Conservation (phyloP, 2,888 invertebrate genomes). For the Cynaeus angustus region DNA sequence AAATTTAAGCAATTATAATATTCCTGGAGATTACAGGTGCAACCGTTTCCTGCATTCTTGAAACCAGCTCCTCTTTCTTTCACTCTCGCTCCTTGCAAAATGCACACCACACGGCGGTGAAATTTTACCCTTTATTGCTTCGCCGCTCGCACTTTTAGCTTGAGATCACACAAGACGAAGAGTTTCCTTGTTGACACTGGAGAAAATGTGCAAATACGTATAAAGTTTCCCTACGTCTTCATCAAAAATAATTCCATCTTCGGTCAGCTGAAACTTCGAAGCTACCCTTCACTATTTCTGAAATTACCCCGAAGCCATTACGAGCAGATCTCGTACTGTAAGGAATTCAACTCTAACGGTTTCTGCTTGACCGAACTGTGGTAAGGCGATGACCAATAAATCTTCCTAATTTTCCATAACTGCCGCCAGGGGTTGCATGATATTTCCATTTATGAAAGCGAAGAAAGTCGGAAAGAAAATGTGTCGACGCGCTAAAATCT, state of each 20-base stretch:
- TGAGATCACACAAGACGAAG: slow-evolving; percentile 12
- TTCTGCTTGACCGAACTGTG: slow-evolving; percentile 63
- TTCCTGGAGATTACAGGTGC: slow-evolving; percentile 20
- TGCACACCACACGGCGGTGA: slow-evolving; percentile 24
- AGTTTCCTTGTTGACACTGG: slow-evolving; percentile 47
- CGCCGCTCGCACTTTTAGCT: slow-evolving; percentile 22
- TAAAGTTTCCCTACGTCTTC: slow-evolving; percentile 49
- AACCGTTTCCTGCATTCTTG: slow-evolving; percentile 5
- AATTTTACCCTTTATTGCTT: slow-evolving; percentile 40
- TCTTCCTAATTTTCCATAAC: slow-evolving; percentile 67
- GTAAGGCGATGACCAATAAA: slow-evolving; percentile 64
- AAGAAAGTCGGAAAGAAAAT: slow-evolving; percentile 33
- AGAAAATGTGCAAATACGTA: slow-evolving; percentile 51
- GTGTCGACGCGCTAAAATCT: slow-evolving; percentile 1
- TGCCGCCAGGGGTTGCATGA: slow-evolving; percentile 50
- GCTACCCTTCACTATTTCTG: slow-evolving; percentile 38
- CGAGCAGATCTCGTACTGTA: slow-evolving; percentile 38
- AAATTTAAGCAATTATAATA: slow-evolving; percentile 44
- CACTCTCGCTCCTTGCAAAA: background rate
- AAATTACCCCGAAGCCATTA: slow-evolving; percentile 50
- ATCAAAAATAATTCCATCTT: slow-evolving; percentile 52
- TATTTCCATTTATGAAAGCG: slow-evolving; percentile 50
- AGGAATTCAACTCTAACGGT: slow-evolving; percentile 60
- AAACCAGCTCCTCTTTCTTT: background rate
- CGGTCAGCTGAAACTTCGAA: slow-evolving; percentile 48